Evolutionary conservation across 2,888 invertebrate genomes (phyloP).

Genomic region (Leptura quadrifasciata): DNA sequence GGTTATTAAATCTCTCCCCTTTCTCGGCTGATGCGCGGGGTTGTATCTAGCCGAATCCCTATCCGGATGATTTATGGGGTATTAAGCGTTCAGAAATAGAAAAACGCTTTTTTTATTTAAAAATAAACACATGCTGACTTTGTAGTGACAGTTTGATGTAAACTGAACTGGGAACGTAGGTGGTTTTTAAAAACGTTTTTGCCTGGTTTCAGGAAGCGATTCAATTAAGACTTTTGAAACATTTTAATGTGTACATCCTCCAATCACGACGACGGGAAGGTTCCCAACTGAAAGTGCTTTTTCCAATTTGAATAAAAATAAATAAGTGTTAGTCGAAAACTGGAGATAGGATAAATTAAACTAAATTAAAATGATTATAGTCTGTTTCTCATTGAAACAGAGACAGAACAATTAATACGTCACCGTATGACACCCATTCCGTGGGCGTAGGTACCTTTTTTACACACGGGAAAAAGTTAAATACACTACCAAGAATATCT

Average conservation of each 20-base stretch:
- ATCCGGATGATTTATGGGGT: constrained; percentile 53
- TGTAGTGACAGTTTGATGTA: constrained; percentile 51
- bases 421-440: too few species aligned
- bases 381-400: too few species aligned
- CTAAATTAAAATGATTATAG: too few species aligned
- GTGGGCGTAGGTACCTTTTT: too few species aligned
- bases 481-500: too few species aligned
- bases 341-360: too few species aligned
- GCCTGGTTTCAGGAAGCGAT: constrained; percentile 8
- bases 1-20: constrained; percentile 42
- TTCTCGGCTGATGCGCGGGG: constrained; percentile 36
- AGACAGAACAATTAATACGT: too few species aligned
- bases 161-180: constrained; percentile 47
- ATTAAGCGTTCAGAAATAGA: constrained; percentile 55
- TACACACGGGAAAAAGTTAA: too few species aligned
- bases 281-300: neutral
- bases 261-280: neutral
- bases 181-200: constrained; percentile 9
- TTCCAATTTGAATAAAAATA: too few species aligned
- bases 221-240: constrained; percentile 23
- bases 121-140: constrained; percentile 53
- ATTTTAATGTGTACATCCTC: neutral
- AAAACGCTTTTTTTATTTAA: constrained; percentile 51
- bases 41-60: constrained; percentile 46
- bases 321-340: too few species aligned